Evolutionary conservation across 2,113 vertebrate genomes (phyloP).

Genomic region (Suncus etruscus): DNA sequence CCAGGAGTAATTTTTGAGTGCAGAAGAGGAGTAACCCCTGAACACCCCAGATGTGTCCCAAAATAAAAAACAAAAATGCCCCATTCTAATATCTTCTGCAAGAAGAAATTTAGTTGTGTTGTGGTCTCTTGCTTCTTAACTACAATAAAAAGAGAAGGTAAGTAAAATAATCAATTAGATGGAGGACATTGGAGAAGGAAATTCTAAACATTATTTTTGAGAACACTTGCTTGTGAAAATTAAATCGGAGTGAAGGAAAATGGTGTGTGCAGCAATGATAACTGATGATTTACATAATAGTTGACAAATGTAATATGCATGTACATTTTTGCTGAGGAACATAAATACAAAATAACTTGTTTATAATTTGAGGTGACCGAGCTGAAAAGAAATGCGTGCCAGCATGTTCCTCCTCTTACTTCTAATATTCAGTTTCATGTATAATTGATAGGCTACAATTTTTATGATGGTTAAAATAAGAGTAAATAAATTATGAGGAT

Average conservation of each 20-base stretch:
- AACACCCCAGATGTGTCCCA: too few relatives aligned
- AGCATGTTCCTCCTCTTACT: constrained; percentile 57
- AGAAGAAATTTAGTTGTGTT: constrained; percentile 9
- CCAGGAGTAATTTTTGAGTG: too few relatives aligned
- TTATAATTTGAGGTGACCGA: constrained; percentile 75
- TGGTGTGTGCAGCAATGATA: constrained; percentile 3
- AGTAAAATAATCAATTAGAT: background rate
- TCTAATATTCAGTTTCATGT: constrained; percentile 80
- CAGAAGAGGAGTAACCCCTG: too few relatives aligned
- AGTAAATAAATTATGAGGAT: constrained; percentile 87
- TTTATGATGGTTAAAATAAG: constrained; percentile 83
- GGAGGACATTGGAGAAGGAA: background rate
- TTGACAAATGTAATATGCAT: constrained; percentile 41
- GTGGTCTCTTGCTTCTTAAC: background rate
- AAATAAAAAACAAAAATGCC: too few relatives aligned
- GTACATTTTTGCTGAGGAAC: constrained; percentile 3
- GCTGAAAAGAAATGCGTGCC: constrained; percentile 66
- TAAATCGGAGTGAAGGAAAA: constrained; percentile 30
- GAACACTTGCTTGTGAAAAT: constrained; percentile 57
- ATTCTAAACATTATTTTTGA: constrained; percentile 13
- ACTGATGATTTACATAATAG: constrained; percentile 50
- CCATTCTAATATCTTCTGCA: background rate
- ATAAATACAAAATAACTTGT: constrained; percentile 27
- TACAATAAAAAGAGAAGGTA: background rate
- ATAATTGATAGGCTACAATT: constrained; percentile 83